phyloP scores from a whole-genome alignment of 2,113 vertebrate species.

The Dicaeum eximium region DNA sequence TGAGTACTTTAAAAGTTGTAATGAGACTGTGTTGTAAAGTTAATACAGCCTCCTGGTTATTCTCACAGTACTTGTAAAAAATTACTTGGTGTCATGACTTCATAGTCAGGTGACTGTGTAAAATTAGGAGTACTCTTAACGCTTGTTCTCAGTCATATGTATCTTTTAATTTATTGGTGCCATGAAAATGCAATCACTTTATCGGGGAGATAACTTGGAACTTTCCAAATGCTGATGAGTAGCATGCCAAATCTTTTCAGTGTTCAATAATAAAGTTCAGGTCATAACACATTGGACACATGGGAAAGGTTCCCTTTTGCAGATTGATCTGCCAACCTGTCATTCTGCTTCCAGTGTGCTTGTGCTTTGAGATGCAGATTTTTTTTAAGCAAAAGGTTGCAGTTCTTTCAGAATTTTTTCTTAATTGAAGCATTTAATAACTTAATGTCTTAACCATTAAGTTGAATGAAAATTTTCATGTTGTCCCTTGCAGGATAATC shows the following conservation, averaged over 20 bases:
- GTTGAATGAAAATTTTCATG: not conserved
- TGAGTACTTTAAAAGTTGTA: constrained; percentile 42
- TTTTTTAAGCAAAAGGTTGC: not conserved
- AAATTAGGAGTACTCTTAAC: not conserved
- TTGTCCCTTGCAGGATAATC: not conserved
- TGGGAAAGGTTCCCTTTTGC: not conserved
- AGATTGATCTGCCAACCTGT: not conserved
- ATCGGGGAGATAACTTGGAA: not conserved
- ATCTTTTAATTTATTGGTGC: not conserved
- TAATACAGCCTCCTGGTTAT: constrained; percentile 43
- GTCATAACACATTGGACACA: not conserved
- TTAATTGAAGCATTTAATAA: not conserved
- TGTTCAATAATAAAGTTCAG: not conserved
- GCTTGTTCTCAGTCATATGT: not conserved
- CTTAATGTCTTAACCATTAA: not conserved
- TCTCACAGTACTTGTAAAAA: constrained; percentile 14
- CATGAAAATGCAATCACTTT: not conserved
- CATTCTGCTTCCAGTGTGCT: not conserved
- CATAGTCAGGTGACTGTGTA: not conserved
- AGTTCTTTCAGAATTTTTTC: not conserved
- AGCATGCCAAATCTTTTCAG: not conserved
- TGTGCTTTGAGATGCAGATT: not conserved
- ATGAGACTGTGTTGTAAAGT: constrained; percentile 17
- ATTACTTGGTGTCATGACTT: constrained; percentile 18
- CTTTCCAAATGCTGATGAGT: not conserved